phyloP scores from a whole-genome alignment of 2,888 invertebrate species.

The Amphipyra tragopoginis region DNA sequence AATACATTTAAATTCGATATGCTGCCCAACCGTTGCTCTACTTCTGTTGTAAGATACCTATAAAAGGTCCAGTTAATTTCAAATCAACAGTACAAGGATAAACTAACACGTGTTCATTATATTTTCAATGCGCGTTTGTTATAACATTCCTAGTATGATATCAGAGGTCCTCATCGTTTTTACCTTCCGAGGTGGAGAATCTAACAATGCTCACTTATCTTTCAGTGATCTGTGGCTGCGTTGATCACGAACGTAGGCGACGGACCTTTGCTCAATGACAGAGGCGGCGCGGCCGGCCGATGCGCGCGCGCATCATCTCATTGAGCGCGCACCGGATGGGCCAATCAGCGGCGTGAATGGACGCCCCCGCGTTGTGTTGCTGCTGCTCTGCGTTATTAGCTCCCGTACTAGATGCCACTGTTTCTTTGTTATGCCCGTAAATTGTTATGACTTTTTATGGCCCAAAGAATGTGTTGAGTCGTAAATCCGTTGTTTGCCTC shows the following conservation, averaged over 20 bases:
- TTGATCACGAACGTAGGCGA: constrained; percentile 87
- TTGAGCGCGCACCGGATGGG: constrained; percentile 89
- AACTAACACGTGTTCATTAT: constrained; percentile 11
- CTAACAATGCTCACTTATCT: constrained; percentile 68
- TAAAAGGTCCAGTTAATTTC: constrained; percentile 12
- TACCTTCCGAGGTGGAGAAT: constrained; percentile 50
- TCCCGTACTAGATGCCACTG: constrained; percentile 83
- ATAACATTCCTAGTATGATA: constrained; percentile 30
- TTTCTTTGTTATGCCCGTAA: constrained; percentile 86
- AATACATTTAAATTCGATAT: constrained; percentile 54
- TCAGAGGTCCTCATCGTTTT: constrained; percentile 46
- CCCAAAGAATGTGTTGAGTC: constrained; percentile 79
- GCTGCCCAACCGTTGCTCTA: constrained; percentile 33
- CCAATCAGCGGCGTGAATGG: constrained; percentile 90
- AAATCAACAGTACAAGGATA: constrained; percentile 19
- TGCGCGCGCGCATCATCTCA: constrained; percentile 88
- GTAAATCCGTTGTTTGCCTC: constrained; percentile 80
- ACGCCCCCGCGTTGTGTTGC: constrained; percentile 85
- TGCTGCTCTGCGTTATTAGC: constrained; percentile 81
- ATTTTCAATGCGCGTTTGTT: constrained; percentile 24
- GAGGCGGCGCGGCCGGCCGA: constrained; percentile 74
- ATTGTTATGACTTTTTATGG: constrained; percentile 87
- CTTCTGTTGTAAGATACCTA: constrained; percentile 31
- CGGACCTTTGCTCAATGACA: constrained; percentile 88
- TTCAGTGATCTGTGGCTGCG: constrained; percentile 68